These are phyloP conservation scores for Chloroceryle amazona DNA, from an alignment of 2,797 vertebrate genomes.

Conservation along the genomic window DNA sequence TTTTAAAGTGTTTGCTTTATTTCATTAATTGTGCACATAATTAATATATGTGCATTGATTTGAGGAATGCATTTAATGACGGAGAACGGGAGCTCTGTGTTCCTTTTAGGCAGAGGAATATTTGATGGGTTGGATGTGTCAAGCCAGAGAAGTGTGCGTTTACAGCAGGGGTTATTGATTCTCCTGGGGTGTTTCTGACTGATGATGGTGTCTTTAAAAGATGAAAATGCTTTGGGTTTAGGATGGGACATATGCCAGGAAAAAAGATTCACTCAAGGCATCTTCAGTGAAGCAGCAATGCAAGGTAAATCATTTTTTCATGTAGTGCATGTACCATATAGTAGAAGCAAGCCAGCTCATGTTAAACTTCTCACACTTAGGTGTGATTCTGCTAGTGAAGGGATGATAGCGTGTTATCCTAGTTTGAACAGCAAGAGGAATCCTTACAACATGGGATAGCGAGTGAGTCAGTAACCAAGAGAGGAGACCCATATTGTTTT, in stretches of 20 bases:
- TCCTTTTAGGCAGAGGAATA: not conserved
- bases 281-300: not conserved
- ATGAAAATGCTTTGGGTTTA: not conserved
- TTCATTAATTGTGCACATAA: not conserved
- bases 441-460: accelerated
- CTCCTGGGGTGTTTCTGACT: not conserved
- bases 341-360: not conserved
- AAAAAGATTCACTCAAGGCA: not conserved
- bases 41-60: not conserved
- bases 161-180: not conserved
- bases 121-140: not conserved
- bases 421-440: not conserved
- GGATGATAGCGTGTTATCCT: not conserved
- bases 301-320: not conserved
- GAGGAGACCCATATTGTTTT: not conserved
- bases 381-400: accelerated
- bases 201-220: not conserved
- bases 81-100: not conserved
- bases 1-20: not conserved
- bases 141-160: not conserved
- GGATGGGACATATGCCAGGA: not conserved
- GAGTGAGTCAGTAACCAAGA: not conserved
- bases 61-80: not conserved
- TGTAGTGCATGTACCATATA: accelerated
- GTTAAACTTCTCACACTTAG: not conserved